Conservation (phyloP, 2,113 vertebrate species). For the Peromyscus polionotus region DNA sequence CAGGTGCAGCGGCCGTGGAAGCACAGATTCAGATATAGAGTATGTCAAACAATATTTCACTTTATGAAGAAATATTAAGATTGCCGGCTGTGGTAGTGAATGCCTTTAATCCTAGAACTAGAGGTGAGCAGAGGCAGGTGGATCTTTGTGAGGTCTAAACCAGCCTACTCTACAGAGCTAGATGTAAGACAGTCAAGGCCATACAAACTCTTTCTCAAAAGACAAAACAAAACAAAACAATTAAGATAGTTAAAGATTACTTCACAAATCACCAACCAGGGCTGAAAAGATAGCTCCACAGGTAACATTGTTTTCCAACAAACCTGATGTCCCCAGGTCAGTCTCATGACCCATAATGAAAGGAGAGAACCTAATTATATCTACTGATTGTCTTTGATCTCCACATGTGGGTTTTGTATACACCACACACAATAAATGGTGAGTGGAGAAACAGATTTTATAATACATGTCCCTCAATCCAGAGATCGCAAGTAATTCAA, state of each 20-base stretch:
- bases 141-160: not conserved
- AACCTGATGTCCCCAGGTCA: not conserved
- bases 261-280: not conserved
- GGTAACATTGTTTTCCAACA: not conserved
- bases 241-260: not conserved
- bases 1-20: too few relatives aligned
- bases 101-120: not conserved
- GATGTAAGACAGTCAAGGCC: not conserved
- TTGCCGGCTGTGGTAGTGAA: too few relatives aligned
- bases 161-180: not conserved
- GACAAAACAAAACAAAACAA: not conserved
- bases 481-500: conserved; percentile 16
- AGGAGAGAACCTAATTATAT: not conserved
- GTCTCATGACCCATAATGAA: not conserved
- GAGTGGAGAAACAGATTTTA: not conserved
- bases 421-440: not conserved
- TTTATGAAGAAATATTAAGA: not conserved
- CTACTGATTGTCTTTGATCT: not conserved
- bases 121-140: not conserved
- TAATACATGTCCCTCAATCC: not conserved
- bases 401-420: not conserved
- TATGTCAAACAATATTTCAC: not conserved
- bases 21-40: not conserved
- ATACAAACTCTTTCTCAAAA: not conserved
- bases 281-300: not conserved